A percentile compares a stretch with the other conserved stretches of the same genome.
Evolutionary conservation across 64 coral and sea anemone species (phyloP).

Genomic region (Dendronephthya gigantea): DNA sequence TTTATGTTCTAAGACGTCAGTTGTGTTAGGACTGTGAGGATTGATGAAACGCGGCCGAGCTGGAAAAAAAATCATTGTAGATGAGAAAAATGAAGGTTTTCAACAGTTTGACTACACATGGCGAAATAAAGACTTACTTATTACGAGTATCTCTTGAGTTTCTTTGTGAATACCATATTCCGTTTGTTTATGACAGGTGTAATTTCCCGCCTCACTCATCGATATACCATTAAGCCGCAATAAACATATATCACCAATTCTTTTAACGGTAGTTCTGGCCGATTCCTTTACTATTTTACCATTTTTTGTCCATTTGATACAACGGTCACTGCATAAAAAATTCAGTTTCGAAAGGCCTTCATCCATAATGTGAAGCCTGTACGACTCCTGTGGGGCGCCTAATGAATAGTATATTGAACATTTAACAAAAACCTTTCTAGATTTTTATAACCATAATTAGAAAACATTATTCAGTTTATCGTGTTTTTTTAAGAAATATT

Average conservation of each 20-base stretch:
- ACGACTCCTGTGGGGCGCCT: not conserved
- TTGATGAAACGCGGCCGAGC: not conserved
- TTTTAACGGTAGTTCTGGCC: not conserved
- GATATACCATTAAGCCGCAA: not conserved
- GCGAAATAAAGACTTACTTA: not conserved
- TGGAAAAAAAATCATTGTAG: not conserved
- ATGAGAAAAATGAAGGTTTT: not conserved
- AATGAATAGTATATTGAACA: not conserved
- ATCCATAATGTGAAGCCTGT: not conserved
- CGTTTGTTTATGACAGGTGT: not conserved
- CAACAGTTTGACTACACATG: too few relatives aligned
- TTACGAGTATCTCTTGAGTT: not conserved
- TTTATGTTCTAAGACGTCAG: not conserved
- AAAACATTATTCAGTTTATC: too few relatives aligned
- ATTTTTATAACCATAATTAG: too few relatives aligned
- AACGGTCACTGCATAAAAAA: not conserved
- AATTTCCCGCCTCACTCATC: not conserved
- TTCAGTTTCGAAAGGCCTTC: not conserved
- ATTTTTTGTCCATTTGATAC: not conserved
- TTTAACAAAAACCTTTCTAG: not conserved
- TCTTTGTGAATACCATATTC: not conserved
- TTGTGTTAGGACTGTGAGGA: not conserved
- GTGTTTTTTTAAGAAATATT: too few relatives aligned
- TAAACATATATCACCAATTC: not conserved
- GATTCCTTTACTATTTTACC: not conserved